phyloP scores from a whole-genome alignment of 2,113 vertebrate species.

The Ovis canadensis region DNA sequence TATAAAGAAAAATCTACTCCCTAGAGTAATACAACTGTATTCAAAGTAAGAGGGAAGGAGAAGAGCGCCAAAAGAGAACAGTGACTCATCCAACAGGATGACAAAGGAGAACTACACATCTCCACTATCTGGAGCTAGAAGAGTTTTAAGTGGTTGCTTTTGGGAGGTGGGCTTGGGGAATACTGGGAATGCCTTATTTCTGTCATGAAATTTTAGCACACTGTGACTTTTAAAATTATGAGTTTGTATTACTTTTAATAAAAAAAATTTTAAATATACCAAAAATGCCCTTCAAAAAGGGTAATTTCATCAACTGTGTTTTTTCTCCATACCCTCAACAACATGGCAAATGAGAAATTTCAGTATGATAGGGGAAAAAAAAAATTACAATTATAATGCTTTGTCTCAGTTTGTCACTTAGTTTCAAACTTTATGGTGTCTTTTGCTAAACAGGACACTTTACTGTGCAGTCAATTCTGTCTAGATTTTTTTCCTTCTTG shows the following conservation, averaged over 20 bases:
- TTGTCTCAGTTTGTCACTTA: background rate
- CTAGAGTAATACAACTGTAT: background rate
- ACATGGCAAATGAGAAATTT: background rate
- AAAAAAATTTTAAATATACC: background rate
- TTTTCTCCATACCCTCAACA: background rate
- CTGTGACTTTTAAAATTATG: background rate
- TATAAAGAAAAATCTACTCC: background rate
- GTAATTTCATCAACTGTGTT: background rate
- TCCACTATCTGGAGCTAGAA: background rate
- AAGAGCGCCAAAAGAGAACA: background rate
- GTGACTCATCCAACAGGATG: background rate
- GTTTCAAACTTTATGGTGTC: background rate
- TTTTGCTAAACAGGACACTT: background rate
- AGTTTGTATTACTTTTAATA: background rate
- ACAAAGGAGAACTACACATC: background rate
- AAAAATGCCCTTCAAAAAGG: slow-evolving; percentile 13
- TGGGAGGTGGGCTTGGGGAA: background rate
- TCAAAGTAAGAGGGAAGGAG: background rate
- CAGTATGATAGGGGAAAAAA: background rate
- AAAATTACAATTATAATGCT: background rate
- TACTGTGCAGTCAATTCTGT: background rate
- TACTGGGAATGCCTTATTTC: background rate
- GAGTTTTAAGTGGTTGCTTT: background rate
- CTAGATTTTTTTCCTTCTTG: background rate
- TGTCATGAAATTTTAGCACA: background rate